phyloP scores from a whole-genome alignment of 2,113 vertebrate species.

The Lethenteron reissneri region DNA sequence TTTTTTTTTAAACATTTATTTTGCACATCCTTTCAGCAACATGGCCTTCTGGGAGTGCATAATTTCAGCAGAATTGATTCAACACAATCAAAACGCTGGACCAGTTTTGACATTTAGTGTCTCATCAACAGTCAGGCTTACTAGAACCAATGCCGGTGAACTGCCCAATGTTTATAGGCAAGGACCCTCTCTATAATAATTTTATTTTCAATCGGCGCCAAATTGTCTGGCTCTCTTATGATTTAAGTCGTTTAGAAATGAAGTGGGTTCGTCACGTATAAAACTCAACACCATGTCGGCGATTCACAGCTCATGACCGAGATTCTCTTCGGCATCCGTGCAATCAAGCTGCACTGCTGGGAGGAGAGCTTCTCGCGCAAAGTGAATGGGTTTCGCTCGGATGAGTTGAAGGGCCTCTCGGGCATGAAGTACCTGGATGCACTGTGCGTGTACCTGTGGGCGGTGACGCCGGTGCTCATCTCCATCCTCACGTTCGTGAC shows the following conservation, averaged over 20 bases:
- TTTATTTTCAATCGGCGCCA: background rate
- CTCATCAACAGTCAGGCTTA: too few species aligned
- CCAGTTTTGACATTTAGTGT: too few species aligned
- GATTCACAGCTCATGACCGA: slow-evolving; percentile 58
- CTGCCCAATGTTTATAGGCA: background rate
- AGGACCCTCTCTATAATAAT: background rate
- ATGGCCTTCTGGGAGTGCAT: too few species aligned
- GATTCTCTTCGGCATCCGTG: slow-evolving; percentile 57
- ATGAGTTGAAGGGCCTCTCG: slow-evolving; percentile 41
- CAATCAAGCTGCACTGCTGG: slow-evolving; percentile 83
- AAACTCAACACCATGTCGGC: background rate
- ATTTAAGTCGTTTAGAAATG: background rate
- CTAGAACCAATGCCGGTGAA: too few species aligned
- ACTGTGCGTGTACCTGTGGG: slow-evolving; percentile 79
- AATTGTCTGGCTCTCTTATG: background rate
- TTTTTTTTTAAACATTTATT: too few species aligned
- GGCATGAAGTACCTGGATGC: slow-evolving; percentile 63
- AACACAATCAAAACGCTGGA: too few species aligned
- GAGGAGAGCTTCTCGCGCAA: slow-evolving; percentile 42
- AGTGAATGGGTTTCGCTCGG: slow-evolving; percentile 28
- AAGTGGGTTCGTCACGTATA: background rate
- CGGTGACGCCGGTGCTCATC: slow-evolving; percentile 61
- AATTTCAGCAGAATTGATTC: too few species aligned
- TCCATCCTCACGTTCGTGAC: slow-evolving; percentile 74
- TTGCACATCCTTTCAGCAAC: too few species aligned